These are phyloP conservation scores for Eleginops maclovinus DNA, from an alignment of 2,113 vertebrate genomes.

Conservation along the genomic window DNA sequence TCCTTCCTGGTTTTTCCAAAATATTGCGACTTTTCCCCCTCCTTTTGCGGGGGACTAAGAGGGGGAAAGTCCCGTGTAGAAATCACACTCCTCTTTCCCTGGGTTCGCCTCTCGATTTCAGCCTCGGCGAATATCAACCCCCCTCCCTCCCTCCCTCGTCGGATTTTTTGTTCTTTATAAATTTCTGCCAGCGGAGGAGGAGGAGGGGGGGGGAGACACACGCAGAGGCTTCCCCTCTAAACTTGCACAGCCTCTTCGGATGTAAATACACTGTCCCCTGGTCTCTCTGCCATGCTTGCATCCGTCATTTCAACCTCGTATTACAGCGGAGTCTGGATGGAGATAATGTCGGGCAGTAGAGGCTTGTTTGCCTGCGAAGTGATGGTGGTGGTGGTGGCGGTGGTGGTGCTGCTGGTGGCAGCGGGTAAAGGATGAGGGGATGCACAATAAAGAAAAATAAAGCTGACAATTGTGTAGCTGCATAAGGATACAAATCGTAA, in stretches of 20 bases:
- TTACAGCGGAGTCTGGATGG: constrained; percentile 76
- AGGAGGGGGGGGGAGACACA: constrained; percentile 75
- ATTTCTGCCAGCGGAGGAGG: constrained; percentile 86
- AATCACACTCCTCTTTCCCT: constrained; percentile 86
- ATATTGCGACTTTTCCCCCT: constrained; percentile 87
- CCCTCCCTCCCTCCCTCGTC: constrained; percentile 81
- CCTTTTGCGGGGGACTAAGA: constrained; percentile 85
- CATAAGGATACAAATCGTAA: constrained; percentile 10
- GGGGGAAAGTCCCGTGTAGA: constrained; percentile 87
- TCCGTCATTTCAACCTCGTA: constrained; percentile 80
- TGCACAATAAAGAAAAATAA: constrained; percentile 50
- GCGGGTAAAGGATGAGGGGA: constrained; percentile 67
- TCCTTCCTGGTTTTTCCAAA: constrained; percentile 73
- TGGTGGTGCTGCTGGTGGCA: constrained; percentile 66
- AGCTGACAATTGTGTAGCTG: constrained; percentile 32
- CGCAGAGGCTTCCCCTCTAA: constrained; percentile 76
- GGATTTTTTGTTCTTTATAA: constrained; percentile 88
- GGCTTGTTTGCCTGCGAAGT: constrained; percentile 77
- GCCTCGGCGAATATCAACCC: constrained; percentile 86
- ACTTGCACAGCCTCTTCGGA: constrained; percentile 75
- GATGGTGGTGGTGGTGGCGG: constrained; percentile 65
- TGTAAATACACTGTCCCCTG: constrained; percentile 70
- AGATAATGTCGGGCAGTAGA: constrained; percentile 78
- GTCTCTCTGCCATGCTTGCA: constrained; percentile 71
- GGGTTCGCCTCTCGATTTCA: constrained; percentile 87